Conservation (phyloP, 2,888 invertebrate genomes). For the Xylota sylvarum region DNA sequence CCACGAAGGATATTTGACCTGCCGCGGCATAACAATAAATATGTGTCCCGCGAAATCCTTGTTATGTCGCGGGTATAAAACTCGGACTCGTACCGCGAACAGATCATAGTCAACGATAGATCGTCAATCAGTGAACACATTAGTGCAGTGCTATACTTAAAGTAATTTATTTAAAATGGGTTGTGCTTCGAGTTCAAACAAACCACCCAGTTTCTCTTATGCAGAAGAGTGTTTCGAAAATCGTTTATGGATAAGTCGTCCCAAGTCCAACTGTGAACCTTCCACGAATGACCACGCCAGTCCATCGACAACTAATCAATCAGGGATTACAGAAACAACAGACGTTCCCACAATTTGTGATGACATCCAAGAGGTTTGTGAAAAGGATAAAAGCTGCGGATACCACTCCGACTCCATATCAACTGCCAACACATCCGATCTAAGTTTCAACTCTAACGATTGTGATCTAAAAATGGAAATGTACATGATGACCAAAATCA, state of each 20-base stretch:
- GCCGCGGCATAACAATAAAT: not conserved
- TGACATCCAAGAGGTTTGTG: conserved; percentile 78
- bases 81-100: not conserved
- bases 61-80: conserved; percentile 43
- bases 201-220: conserved; percentile 13
- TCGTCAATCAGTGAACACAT: conserved; percentile 45
- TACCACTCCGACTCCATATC: conserved; percentile 78
- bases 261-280: conserved; percentile 21
- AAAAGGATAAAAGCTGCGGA: conserved; percentile 77
- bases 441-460: conserved; percentile 57
- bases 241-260: conserved; percentile 14
- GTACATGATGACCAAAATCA: conserved; percentile 82
- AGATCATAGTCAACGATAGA: conserved; percentile 42
- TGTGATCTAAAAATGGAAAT: conserved; percentile 83
- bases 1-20: conserved; percentile 44
- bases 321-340: conserved; percentile 46
- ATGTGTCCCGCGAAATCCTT: not conserved
- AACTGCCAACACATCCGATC: no score
- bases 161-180: conserved; percentile 36
- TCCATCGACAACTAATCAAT: conserved; percentile 20
- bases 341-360: conserved; percentile 80
- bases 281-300: not conserved
- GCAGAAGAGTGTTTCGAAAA: no score
- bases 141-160: not conserved
- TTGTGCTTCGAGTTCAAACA: conserved; percentile 48